These are phyloP conservation scores for Hydropsyche betteni DNA, from an alignment of 2,888 invertebrate species.

Conservation along the genomic window DNA sequence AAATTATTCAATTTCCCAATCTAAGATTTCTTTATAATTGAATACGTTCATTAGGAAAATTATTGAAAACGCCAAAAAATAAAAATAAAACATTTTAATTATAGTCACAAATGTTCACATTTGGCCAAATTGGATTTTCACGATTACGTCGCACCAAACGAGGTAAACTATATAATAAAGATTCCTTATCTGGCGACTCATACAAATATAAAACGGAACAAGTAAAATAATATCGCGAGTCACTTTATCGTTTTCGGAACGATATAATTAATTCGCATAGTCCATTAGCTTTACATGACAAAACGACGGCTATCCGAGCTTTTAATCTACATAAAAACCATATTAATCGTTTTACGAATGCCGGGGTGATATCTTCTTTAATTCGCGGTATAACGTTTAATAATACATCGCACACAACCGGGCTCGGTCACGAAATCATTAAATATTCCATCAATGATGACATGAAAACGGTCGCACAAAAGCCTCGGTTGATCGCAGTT, in stretches of 20 bases:
- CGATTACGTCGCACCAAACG: no score
- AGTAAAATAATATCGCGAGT: slow-evolving; percentile 11
- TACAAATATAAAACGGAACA: slow-evolving; percentile 7
- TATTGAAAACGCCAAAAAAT: no score
- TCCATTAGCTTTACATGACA: slow-evolving; percentile 30
- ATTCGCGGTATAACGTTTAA: slow-evolving; percentile 17
- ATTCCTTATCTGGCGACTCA: neutral
- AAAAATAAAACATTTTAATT: no score
- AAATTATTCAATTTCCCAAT: no score
- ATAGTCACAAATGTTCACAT: no score
- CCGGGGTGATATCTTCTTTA: slow-evolving; percentile 25
- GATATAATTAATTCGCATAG: slow-evolving; percentile 31
- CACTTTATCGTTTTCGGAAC: slow-evolving; percentile 19
- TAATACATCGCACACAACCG: neutral
- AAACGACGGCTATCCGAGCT: neutral
- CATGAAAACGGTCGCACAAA: no score
- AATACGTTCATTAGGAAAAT: no score
- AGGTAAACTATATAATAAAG: no score
- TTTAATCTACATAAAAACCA: slow-evolving; percentile 30
- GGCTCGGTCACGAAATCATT: slow-evolving; percentile 7
- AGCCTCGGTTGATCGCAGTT: no score
- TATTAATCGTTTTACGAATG: slow-evolving; percentile 17
- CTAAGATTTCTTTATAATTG: no score
- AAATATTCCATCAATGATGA: slow-evolving; percentile 5
- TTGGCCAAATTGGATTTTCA: no score